Evolutionary conservation across 2,797 vertebrate genomes (phyloP), one percentile per base, ranked within the genome.

Genomic region (Presbytis comata): DNA sequence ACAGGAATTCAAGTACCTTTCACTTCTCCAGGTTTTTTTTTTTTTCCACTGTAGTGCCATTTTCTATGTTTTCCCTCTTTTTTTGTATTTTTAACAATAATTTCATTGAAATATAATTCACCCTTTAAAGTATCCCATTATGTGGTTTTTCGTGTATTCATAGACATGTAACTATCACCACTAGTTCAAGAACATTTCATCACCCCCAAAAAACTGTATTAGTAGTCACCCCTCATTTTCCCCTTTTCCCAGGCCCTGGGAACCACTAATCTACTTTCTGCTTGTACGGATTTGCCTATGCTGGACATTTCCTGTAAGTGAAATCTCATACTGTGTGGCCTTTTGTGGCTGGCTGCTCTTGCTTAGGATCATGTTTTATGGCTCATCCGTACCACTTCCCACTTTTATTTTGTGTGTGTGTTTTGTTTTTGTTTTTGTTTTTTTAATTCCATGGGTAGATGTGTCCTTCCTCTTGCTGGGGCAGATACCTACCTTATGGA

Each of bases 271-370:
- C n/a, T 53, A 28, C 53, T 57, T 90, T 86, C 24, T 75, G 2
- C 61, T 75, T 70, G 17, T 48, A 11, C 28, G 82, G 17, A 82
- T 86, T 91, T 97, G 64, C 39, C 41, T 57, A 1, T 91, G 55
- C 67, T 53, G 75, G 70, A 80, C 30, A 46, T 91, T 91, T 50
- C 44, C 59, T 28, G 10, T 72, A 64, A 84, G 19, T n/a, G 55
- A 57, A 89, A 41, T 87, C 44, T 72, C n/a, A 53, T 6, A 61
- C 4, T 44, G 21, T n/a, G 26, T 89, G 85, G 39, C 48, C 55
- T 96, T 93, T 93, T 53, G 17, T 57, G 75, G 61, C 24, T 67
- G 70, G 6, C 55, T 94, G 75, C 76, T 87, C 92, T 93, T 36
- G 17, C 36, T 74, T 72, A 30, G 2, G 21, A 22, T n/a, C 44